These are phyloP conservation scores for Orthosia gothica DNA, from an alignment of 2,888 invertebrate genomes.

Conservation along the genomic window DNA sequence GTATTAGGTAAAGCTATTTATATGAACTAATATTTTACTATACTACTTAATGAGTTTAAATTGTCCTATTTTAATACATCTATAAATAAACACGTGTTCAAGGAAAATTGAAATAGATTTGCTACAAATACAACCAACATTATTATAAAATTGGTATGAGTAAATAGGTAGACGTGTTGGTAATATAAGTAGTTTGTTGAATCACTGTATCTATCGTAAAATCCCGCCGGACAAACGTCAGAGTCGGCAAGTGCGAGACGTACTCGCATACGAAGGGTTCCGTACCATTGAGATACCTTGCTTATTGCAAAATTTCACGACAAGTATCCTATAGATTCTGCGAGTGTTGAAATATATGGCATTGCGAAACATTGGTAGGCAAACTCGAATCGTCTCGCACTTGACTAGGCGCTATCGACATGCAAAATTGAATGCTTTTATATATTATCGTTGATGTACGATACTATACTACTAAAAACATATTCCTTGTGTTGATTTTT, in stretches of 20 bases:
- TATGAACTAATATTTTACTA: conserved; percentile 7
- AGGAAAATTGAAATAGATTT: conserved; percentile 36
- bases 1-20: conserved; percentile 24
- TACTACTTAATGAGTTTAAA: conserved; percentile 12
- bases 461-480: no score
- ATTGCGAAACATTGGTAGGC: no score
- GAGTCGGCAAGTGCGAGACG: not conserved
- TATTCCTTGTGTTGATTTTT: no score
- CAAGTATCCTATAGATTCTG: no score
- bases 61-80: conserved; percentile 20
- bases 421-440: no score
- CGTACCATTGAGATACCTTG: not conserved
- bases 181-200: not conserved
- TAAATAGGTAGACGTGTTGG: not conserved
- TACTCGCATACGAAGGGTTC: not conserved
- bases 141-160: not conserved
- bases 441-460: no score
- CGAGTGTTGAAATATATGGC: no score
- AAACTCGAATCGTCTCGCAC: no score
- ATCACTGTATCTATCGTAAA: not conserved
- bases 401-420: no score
- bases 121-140: not conserved
- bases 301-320: not conserved
- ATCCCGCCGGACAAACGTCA: not conserved
- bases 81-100: conserved; percentile 31